Evolutionary conservation across 2,888 invertebrate species (phyloP).

Genomic region (Parthenolecanium corni): DNA sequence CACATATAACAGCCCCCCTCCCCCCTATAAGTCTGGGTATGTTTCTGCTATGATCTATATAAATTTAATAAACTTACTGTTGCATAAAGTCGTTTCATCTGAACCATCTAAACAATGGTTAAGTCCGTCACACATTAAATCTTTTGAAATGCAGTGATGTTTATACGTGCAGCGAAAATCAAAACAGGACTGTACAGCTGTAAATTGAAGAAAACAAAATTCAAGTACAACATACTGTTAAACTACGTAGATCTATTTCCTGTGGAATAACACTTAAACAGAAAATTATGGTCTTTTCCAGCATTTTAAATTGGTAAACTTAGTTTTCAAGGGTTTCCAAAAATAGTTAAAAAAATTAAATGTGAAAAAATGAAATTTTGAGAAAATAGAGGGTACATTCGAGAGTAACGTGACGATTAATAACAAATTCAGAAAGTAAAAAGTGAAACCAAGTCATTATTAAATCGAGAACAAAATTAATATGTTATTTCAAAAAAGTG

Average conservation of each 20-base stretch:
- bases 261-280: neutral
- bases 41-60: too few species aligned
- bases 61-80: conserved; percentile 58
- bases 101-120: conserved; percentile 91
- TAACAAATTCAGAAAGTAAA: too few species aligned
- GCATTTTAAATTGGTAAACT: neutral
- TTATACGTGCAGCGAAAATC: conserved; percentile 67
- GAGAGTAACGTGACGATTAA: too few species aligned
- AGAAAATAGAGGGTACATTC: too few species aligned
- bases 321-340: too few species aligned
- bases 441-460: too few species aligned
- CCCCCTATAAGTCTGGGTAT: too few species aligned
- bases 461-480: too few species aligned
- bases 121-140: conserved; percentile 81
- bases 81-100: conserved; percentile 78
- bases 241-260: neutral
- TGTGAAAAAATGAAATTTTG: too few species aligned
- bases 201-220: conserved; percentile 32
- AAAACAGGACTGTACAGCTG: conserved; percentile 65
- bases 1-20: too few species aligned
- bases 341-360: too few species aligned
- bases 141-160: conserved; percentile 75
- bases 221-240: neutral
- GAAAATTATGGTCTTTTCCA: neutral
- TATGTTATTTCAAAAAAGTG: too few species aligned